Conservation (phyloP, 2,888 invertebrate species). For the Aricia artaxerxes region DNA sequence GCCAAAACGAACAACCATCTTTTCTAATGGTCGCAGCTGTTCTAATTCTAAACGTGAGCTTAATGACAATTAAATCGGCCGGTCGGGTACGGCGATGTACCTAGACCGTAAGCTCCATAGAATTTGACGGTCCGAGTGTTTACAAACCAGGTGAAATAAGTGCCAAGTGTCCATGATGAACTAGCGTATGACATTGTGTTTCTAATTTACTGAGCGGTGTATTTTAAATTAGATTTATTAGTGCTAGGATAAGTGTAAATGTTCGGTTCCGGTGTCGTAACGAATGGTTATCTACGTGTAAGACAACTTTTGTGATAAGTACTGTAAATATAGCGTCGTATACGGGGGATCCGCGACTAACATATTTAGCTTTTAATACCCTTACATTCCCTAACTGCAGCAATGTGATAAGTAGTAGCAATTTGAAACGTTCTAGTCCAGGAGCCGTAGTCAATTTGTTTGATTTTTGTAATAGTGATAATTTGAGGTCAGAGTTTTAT, state of each 20-base stretch:
- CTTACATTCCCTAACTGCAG: constrained; percentile 40
- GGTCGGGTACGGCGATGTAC: not conserved
- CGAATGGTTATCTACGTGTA: constrained; percentile 43
- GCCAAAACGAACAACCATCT: constrained; percentile 83
- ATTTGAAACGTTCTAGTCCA: constrained; percentile 45
- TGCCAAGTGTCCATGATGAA: constrained; percentile 72
- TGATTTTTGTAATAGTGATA: constrained; percentile 36
- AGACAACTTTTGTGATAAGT: constrained; percentile 58
- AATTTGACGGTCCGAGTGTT: constrained; percentile 27
- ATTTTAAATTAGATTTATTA: constrained; percentile 18
- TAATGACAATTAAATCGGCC: not conserved
- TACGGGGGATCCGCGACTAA: constrained; percentile 48
- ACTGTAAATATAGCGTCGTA: constrained; percentile 68
- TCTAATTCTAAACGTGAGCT: constrained; percentile 38
- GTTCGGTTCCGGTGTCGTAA: constrained; percentile 55
- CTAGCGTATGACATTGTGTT: constrained; percentile 24
- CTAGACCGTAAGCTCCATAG: not conserved
- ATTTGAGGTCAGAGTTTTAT: constrained; percentile 43
- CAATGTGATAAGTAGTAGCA: constrained; percentile 45
- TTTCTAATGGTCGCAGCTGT: constrained; percentile 76
- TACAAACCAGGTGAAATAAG: constrained; percentile 48
- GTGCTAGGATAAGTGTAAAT: constrained; percentile 23
- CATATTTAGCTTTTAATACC: constrained; percentile 34
- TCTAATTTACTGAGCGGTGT: constrained; percentile 22
- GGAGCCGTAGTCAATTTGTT: constrained; percentile 39